A percentile compares a stretch with the other conserved stretches of the same genome.
phyloP scores from a whole-genome alignment of 1,140 invertebrate genomes.

The Physella acuta region DNA sequence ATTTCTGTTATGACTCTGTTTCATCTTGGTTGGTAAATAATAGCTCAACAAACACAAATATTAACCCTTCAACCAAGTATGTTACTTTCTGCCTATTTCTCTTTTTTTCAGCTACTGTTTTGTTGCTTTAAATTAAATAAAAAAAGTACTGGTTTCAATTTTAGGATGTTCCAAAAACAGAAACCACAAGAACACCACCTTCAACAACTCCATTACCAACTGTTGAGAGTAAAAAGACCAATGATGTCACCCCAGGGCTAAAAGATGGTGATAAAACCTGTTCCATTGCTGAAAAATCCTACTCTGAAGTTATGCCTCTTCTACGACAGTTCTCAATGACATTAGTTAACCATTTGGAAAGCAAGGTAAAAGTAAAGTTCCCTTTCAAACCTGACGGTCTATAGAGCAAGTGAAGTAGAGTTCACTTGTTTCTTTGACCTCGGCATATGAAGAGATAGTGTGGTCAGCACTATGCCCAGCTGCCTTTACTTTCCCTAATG shows the following conservation, averaged over 20 bases:
- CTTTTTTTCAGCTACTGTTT: too few species aligned
- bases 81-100: too few species aligned
- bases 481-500: not conserved
- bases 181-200: not conserved
- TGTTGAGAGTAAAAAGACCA: not conserved
- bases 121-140: not conserved
- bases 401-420: too few species aligned
- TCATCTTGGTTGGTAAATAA: too few species aligned
- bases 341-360: not conserved
- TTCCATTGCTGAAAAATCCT: not conserved
- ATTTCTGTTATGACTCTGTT: too few species aligned
- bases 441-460: too few species aligned
- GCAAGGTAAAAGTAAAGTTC: not conserved
- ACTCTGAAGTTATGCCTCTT: not conserved
- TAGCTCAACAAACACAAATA: too few species aligned
- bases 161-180: not conserved
- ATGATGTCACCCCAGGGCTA: not conserved
- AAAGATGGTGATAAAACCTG: not conserved
- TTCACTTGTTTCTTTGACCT: too few species aligned
- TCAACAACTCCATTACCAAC: not conserved
- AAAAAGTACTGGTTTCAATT: not conserved
- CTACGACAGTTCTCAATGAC: not conserved
- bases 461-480: not conserved
- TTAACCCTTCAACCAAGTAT: too few species aligned
- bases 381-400: not conserved